These are phyloP conservation scores for Sinopyrophorus schimmeli DNA, from an alignment of 2,888 invertebrate species.

Conservation along the genomic window DNA sequence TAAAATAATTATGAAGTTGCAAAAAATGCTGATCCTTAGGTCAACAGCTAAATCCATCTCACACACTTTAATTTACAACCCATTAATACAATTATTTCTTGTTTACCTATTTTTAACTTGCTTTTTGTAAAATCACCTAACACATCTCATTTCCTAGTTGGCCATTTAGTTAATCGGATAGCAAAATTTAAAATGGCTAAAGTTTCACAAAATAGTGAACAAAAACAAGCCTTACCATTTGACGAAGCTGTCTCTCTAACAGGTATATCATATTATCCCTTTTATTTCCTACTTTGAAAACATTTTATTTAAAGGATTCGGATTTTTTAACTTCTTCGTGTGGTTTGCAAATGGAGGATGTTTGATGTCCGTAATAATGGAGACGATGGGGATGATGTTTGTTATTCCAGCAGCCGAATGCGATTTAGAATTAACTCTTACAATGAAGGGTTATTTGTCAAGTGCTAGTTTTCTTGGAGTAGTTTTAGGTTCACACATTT, in stretches of 20 bases:
- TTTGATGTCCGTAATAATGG: constrained; percentile 69
- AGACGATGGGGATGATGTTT: constrained; percentile 67
- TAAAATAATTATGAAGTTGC: too few species aligned
- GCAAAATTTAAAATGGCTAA: constrained; percentile 7
- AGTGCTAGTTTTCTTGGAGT: constrained; percentile 69
- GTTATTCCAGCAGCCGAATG: constrained; percentile 70
- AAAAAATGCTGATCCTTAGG: too few species aligned
- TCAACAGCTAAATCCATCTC: too few species aligned
- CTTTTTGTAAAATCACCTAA: too few species aligned
- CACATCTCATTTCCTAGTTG: too few species aligned
- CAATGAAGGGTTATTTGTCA: constrained; percentile 65
- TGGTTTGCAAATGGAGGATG: constrained; percentile 65
- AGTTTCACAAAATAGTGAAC: not conserved
- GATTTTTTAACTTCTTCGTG: constrained; percentile 64
- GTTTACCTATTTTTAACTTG: too few species aligned
- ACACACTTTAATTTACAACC: too few species aligned
- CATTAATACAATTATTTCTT: too few species aligned
- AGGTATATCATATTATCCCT: too few species aligned
- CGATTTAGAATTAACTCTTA: constrained; percentile 64
- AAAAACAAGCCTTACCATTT: constrained; percentile 4
- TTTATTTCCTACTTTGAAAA: not conserved
- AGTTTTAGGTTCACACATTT: constrained; percentile 61
- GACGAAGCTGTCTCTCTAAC: constrained; percentile 8
- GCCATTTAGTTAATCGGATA: too few species aligned
- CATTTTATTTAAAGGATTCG: constrained; percentile 56